These are phyloP conservation scores for Plagiodera versicolora DNA, from an alignment of 2,888 invertebrate genomes.

Conservation along the genomic window DNA sequence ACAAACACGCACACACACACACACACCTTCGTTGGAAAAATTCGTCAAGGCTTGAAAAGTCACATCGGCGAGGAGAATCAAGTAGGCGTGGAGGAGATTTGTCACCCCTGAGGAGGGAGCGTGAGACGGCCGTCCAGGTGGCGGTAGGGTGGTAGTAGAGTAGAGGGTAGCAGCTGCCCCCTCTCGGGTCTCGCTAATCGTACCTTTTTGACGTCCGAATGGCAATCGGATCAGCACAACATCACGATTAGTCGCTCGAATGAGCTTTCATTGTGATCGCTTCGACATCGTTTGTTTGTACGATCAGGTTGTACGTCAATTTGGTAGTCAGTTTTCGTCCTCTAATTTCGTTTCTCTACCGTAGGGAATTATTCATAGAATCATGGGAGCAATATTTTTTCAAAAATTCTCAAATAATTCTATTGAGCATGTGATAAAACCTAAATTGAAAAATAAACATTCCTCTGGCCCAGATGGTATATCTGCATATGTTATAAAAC, in stretches of 20 bases:
- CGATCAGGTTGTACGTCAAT: not conserved
- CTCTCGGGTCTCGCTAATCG: too few species aligned
- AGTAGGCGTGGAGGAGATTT: constrained; percentile 55
- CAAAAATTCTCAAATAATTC: too few species aligned
- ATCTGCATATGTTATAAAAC: too few species aligned
- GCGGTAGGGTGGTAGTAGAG: constrained; percentile 24
- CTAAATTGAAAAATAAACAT: too few species aligned
- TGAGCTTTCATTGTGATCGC: constrained; percentile 13
- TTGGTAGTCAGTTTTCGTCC: too few species aligned
- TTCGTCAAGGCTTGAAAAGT: constrained; percentile 56
- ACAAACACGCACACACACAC: not conserved
- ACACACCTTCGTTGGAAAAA: constrained; percentile 43
- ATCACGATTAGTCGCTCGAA: constrained; percentile 21
- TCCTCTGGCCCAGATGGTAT: too few species aligned
- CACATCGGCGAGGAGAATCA: constrained; percentile 56
- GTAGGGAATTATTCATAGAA: too few species aligned
- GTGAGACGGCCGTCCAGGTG: constrained; percentile 34
- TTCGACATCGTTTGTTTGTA: constrained; percentile 4
- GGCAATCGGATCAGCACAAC: not conserved
- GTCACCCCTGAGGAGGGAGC: constrained; percentile 46
- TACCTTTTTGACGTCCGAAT: constrained; percentile 5
- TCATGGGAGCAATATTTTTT: too few species aligned
- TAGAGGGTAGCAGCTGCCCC: too few species aligned
- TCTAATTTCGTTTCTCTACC: too few species aligned
- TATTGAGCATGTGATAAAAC: too few species aligned